Evolutionary conservation across 2,113 vertebrate species (phyloP), one percentile per base, ranked within the genome.

Genomic region (Ammodramus savannarum): DNA sequence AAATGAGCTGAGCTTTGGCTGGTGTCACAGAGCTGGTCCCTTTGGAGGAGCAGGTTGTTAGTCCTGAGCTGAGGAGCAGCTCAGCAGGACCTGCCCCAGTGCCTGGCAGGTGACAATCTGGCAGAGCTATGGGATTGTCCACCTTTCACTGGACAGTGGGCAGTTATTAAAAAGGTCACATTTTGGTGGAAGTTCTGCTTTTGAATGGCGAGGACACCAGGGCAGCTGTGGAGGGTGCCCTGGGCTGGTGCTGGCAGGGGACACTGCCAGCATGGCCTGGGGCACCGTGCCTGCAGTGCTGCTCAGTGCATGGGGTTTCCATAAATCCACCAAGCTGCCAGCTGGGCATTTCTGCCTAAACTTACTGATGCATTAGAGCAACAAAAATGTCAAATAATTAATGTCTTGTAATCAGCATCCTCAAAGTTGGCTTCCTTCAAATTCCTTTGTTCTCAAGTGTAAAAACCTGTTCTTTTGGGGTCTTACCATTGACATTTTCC

Each of bases 231-330:
- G 13, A 51, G 48, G 54, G 11, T 85, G 27, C 8, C 3, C 16
- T 5, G 41, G 25, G 16, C 38, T 1, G 2, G 12, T 10, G 41
- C 31, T 61, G 49, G 20, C 7, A 1, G 13, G 17, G 49, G 5
- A 21, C 26, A 2, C 21, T 32, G 66, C 36, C 36, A 41, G 26
- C 2, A 1, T 3, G 14, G 11, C 44, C 44, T 38, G 0, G 4
- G 54, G 31, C 66, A 21, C 38, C 32, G 26, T 11, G 21, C 38
- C 55, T 9, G 32, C 48, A 7, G 10, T 0, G 18, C 51, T 89
- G 29, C 21, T 31, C 29, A 3, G 7, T 0, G 0, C 2, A 17
- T 0, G 0, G 16, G 16, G 6, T 3, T 18, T 8, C 13, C 16
- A 5, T 1, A 1, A 1, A 0, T 1, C 36, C 71, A 49, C 54